Base-by-base conservation (phyloP, 2,797 vertebrate species). In the Loris lydekkerianus region DNA sequence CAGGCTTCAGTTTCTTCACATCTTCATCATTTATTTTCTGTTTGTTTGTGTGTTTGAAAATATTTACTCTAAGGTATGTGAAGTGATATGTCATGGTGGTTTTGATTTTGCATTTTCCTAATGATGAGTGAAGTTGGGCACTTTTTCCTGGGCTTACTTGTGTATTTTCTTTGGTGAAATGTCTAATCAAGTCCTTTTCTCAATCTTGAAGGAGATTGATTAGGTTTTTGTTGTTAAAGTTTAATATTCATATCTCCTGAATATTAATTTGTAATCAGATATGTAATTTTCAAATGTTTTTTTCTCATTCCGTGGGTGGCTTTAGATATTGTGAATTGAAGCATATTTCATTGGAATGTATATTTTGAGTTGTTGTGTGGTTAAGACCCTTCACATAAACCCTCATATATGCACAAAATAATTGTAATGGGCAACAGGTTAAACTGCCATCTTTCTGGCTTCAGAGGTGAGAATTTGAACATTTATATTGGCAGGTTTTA, bases 261-360 rank as follows among this genome's bases (percentile, higher is more conserved):
- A 46, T 80, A 34, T 49, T 58, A 85, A 91, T 94, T 7, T 46
- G 27, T 23, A 6, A 75, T 46, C 17, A 49, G 10, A 60, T 53
- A 78, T 27, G 8, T 40, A 17, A 56, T 49, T 63, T 93, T 5
- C 7, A 34, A 15, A 67, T 4, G 85, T 60, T 85, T 72, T 88
- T 88, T 13, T 31, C 10, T 13, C 7, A 29, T 93, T 70, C 37
- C 61, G 1, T 23, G 20, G 4, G 5, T 29, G 88, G 14, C 10
- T 80, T 82, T 77, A 69, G 40, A 40, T 40, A 34, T 85, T 87
- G 85, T 72, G 53, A 94, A 34, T 69, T 25, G 40, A 84, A 92
- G 15, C 18, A 37, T 20, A 53, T 63, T 87, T 82, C 63, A 5
- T 17, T 60, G 61, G 14, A 77, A 10, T 76, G 13, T 14, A 7